These are phyloP conservation scores for Eumacrocentrus americanus DNA, from an alignment of 2,888 invertebrate species.

Conservation along the genomic window DNA sequence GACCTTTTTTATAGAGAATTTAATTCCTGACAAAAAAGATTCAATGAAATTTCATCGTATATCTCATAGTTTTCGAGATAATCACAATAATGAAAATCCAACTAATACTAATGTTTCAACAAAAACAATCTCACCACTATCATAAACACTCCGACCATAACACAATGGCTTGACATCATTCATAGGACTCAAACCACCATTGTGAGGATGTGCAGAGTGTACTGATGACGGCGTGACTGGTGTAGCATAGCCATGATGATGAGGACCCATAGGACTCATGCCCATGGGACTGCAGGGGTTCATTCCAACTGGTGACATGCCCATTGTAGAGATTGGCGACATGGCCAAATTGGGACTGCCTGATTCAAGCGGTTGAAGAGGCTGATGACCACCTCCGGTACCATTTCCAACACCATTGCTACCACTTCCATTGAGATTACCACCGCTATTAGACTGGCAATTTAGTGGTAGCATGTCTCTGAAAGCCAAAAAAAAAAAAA, in stretches of 20 bases:
- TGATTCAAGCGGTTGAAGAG: conserved; percentile 52
- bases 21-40: too few species aligned
- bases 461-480: conserved; percentile 53
- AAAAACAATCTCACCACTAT: conserved; percentile 45
- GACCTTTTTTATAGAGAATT: too few species aligned
- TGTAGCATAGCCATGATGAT: conserved; percentile 55
- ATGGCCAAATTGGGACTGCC: conserved; percentile 55
- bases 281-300: conserved; percentile 55
- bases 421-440: conserved; percentile 32
- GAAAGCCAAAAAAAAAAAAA: too few species aligned
- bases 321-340: conserved; percentile 56
- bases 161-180: conserved; percentile 56
- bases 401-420: conserved; percentile 39
- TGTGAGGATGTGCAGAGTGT: conserved; percentile 51
- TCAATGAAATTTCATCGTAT: too few species aligned
- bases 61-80: too few species aligned
- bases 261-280: conserved; percentile 56
- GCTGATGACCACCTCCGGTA: conserved; percentile 46
- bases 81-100: too few species aligned
- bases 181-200: conserved; percentile 54
- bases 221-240: conserved; percentile 57
- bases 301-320: conserved; percentile 55
- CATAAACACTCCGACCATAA: conserved; percentile 53
- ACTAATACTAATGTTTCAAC: too few species aligned
- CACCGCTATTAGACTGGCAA: conserved; percentile 44